Conservation (phyloP, 2,797 vertebrate species). For the Lagocephalus sceleratus region DNA sequence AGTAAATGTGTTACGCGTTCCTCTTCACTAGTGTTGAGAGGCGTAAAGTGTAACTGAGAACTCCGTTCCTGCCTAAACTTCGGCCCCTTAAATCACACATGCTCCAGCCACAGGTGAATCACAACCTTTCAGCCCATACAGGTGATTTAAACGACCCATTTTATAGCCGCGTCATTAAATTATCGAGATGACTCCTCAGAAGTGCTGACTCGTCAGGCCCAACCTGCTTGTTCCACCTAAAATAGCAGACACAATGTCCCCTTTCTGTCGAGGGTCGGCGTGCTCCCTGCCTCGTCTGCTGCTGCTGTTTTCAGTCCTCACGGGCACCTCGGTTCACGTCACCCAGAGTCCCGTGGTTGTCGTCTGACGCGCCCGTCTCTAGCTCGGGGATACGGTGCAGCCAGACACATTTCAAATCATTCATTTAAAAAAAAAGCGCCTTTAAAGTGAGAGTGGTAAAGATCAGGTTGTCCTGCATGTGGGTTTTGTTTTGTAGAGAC, state of each 20-base stretch:
- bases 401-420: background rate
- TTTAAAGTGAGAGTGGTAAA: background rate
- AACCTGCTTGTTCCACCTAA: background rate
- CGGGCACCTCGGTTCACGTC: slow-evolving; percentile 23
- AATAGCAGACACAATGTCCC: background rate
- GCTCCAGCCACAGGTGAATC: no score
- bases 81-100: no score
- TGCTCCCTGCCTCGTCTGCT: background rate
- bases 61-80: no score
- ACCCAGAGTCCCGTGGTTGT: slow-evolving; percentile 45
- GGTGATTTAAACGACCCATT: no score
- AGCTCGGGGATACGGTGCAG: slow-evolving; percentile 42
- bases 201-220: background rate
- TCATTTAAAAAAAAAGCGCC: background rate
- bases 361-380: slow-evolving; percentile 35
- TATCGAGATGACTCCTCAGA: background rate
- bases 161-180: background rate
- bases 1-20: no score
- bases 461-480: no score
- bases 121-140: background rate
- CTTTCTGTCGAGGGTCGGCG: background rate
- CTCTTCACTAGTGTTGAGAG: no score
- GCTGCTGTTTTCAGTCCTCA: slow-evolving; percentile 34
- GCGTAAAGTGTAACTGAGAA: no score
- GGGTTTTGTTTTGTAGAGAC: no score